Conservation (phyloP, 2,888 invertebrate species). For the Bellardia pandia region DNA sequence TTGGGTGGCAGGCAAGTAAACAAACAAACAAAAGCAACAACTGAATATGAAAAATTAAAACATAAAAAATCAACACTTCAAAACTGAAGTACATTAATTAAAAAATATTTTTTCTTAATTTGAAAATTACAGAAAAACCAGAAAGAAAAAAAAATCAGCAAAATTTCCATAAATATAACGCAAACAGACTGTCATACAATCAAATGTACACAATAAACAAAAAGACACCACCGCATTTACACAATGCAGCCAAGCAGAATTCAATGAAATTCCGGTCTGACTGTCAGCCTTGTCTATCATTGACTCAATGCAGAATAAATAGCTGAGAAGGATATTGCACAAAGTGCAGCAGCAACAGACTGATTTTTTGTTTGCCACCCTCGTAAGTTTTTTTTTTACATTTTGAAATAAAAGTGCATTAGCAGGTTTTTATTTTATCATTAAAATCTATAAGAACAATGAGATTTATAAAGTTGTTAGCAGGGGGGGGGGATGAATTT, state of each 20-base stretch:
- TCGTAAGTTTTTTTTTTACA: slow-evolving; percentile 27
- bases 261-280: neutral
- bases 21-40: slow-evolving; percentile 59
- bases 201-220: neutral
- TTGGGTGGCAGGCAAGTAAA: slow-evolving; percentile 44
- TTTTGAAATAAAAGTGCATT: slow-evolving; percentile 60
- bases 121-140: slow-evolving; percentile 19
- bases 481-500: neutral
- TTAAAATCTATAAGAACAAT: slow-evolving; percentile 54
- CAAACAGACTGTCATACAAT: neutral
- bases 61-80: slow-evolving; percentile 62
- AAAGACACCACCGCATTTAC: neutral
- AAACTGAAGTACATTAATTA: slow-evolving; percentile 72
- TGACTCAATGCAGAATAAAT: slow-evolving; percentile 34
- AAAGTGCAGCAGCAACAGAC: slow-evolving; percentile 46
- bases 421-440: slow-evolving; percentile 65
- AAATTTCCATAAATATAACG: slow-evolving; percentile 34
- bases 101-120: slow-evolving; percentile 70
- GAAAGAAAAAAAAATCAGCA: neutral
- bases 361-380: slow-evolving; percentile 8
- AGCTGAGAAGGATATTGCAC: slow-evolving; percentile 41
- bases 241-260: neutral
- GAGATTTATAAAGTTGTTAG: slow-evolving; percentile 3
- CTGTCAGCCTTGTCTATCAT: slow-evolving; percentile 24
- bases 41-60: slow-evolving; percentile 44